Percentiles rank a stretch among this genome's conserved stretches.
These are phyloP conservation scores for Bubo blakistoni DNA, from an alignment of 2,113 vertebrate species.

Conservation along the genomic window DNA sequence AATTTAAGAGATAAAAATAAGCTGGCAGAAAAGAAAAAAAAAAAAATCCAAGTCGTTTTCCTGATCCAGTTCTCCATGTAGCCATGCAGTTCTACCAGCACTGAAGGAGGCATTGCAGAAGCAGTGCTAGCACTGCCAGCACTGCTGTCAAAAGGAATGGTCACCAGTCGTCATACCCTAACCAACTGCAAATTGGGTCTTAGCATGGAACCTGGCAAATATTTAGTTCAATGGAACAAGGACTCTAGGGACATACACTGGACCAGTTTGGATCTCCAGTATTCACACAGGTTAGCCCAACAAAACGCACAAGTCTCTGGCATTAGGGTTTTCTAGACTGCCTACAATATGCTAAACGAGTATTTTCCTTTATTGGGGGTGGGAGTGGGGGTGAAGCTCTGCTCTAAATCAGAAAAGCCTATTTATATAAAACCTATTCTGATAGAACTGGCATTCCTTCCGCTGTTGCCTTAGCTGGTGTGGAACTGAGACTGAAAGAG, in stretches of 20 bases:
- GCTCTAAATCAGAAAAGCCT: constrained; percentile 18
- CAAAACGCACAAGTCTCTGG: neutral
- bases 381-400: neutral
- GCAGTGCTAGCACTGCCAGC: neutral
- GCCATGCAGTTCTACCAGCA: neutral
- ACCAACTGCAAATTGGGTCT: neutral
- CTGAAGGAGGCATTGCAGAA: neutral
- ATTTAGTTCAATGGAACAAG: neutral
- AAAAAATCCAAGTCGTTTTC: neutral
- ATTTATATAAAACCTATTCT: constrained; percentile 41
- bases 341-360: neutral
- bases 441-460: constrained; percentile 28
- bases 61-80: neutral
- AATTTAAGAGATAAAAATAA: constrained; percentile 53
- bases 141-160: neutral
- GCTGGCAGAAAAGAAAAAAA: neutral
- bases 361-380: neutral
- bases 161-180: neutral
- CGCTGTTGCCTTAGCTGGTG: neutral
- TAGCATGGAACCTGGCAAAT: neutral
- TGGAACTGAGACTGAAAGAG: neutral
- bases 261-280: neutral
- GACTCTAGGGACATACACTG: neutral
- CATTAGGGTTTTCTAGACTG: neutral
- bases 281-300: neutral